Evolutionary conservation across 2,113 vertebrate species (phyloP).

Genomic region (Dolichotis patagonum): DNA sequence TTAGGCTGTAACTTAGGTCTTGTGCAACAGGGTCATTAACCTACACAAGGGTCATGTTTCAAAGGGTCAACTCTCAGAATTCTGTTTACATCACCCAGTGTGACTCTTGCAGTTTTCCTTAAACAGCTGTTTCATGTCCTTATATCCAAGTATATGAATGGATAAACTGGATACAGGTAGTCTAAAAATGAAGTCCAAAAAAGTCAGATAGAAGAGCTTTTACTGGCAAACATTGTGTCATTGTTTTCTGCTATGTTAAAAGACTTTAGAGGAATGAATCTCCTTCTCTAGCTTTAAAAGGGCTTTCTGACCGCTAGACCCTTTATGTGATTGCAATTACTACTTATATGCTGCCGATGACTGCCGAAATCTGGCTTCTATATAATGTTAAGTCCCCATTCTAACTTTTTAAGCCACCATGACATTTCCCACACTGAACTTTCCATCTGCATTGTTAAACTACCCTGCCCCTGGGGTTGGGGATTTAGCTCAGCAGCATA

Average conservation of each 20-base stretch:
- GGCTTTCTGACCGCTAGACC: not conserved
- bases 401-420: not conserved
- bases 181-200: not conserved
- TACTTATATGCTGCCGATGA: not conserved
- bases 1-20: not conserved
- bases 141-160: not conserved
- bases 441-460: not conserved
- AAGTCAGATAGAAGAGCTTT: not conserved
- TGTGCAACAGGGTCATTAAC: not conserved
- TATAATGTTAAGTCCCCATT: not conserved
- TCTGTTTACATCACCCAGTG: not conserved
- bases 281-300: not conserved
- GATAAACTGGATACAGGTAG: not conserved
- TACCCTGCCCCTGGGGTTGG: not conserved
- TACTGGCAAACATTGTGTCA: not conserved
- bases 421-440: not conserved
- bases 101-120: constrained; percentile 15
- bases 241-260: not conserved
- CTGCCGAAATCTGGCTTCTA: not conserved
- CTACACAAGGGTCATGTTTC: not conserved
- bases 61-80: not conserved
- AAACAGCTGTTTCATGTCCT: not conserved
- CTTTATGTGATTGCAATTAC: not conserved
- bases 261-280: not conserved
- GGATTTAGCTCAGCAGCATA: no score